Evolutionary conservation across 2,797 vertebrate species (phyloP), one percentile per base, ranked within the genome.

Genomic region (Cottoperca gobio): DNA sequence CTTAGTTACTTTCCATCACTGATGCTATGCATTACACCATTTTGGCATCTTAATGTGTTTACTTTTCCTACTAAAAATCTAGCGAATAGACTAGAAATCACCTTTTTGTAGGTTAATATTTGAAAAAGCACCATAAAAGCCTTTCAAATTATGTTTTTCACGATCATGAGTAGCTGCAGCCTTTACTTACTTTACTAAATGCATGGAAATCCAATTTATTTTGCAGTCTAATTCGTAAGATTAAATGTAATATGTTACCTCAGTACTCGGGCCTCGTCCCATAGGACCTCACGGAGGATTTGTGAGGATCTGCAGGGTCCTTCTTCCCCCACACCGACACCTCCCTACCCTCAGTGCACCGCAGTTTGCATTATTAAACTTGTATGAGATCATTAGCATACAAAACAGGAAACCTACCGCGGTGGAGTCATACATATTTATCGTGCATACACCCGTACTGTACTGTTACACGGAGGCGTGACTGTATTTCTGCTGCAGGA

Each of bases 361-460:
- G 35, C 72, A 24, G 79, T 84, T n/a, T 84, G 86, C 87, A 81
- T 92, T 93, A 94, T 94, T 92, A 94, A 94, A 93, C 85, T 84
- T 89, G 86, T 85, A 92, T 91, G 86, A 92, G 89, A 80, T 92
- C 87, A 93, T 94, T 93, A 91, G 90, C 93, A 94, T 93, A 93
- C 90, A 92, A 91, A 93, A 91, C 92, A 92, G 90, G 83, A 88
- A 89, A 88, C 83, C 87, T 79, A 88, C 88, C 59, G 63, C 73
- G 42, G 49, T 57, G 78, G 71, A 90, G 81, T 92, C 91, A 92
- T 93, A 81, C 90, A 94, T 93, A 93, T 93, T 93, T 92, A 94
- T 92, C 87, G 52, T 69, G 77, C 84, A 76, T 60, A 35, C 85
- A 46, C 77, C 79, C 50, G 2, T 78, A 86, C 87, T 80, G 91